These are phyloP conservation scores for Pseudomyrmex dendroicus DNA, from an alignment of 1,140 invertebrate genomes.

Conservation along the genomic window DNA sequence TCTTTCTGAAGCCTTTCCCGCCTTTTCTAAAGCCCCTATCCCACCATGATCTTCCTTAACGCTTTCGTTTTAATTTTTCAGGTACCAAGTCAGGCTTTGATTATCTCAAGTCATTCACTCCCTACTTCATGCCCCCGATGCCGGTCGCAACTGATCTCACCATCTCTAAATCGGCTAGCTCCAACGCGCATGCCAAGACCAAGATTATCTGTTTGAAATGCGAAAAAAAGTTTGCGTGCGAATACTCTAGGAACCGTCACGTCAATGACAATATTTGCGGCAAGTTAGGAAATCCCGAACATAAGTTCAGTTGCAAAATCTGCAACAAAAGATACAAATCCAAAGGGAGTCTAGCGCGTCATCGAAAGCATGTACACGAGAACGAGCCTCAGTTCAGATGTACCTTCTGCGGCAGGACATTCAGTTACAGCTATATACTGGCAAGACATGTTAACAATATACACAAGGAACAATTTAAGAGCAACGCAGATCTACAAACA, in stretches of 20 bases:
- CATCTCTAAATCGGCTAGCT: not conserved
- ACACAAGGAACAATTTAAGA: conserved; percentile 40
- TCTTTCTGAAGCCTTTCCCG: not conserved
- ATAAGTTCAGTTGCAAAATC: conserved; percentile 54
- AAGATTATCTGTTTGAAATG: conserved; percentile 59
- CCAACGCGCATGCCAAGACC: too few relatives aligned
- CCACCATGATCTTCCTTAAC: conserved; percentile 23
- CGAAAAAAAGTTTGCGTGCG: conserved; percentile 50
- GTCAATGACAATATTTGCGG: conserved; percentile 57
- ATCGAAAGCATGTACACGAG: conserved; percentile 75
- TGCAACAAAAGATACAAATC: conserved; percentile 71
- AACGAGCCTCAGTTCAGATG: conserved; percentile 81
- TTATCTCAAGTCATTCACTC: too few relatives aligned
- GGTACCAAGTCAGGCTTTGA: conserved; percentile 5
- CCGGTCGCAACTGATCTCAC: not conserved
- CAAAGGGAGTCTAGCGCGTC: conserved; percentile 80
- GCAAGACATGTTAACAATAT: conserved; percentile 63
- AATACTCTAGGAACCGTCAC: conserved; percentile 68
- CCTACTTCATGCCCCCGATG: not conserved
- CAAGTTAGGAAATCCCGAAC: conserved; percentile 55
- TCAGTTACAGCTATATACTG: conserved; percentile 58
- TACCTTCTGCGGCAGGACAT: conserved; percentile 75
- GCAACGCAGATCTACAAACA: too few relatives aligned
- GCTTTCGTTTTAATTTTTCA: conserved; percentile 48
- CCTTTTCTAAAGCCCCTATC: conserved; percentile 10